Evolutionary conservation across 2,113 vertebrate genomes (phyloP).

Genomic region (Corynorhinus townsendii): DNA sequence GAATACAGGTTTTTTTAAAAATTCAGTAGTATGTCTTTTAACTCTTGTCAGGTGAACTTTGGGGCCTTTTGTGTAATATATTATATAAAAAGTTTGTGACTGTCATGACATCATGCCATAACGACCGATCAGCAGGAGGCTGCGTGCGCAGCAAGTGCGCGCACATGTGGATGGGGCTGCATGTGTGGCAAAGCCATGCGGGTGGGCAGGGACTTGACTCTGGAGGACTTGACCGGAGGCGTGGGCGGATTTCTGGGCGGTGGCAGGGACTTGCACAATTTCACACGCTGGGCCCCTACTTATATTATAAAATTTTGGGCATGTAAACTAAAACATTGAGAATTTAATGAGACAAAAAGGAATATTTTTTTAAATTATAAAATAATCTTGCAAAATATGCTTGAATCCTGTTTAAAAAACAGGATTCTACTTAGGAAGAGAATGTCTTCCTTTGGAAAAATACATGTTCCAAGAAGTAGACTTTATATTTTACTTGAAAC

Average conservation of each 20-base stretch:
- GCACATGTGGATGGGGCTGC: too few relatives aligned
- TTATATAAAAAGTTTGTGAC: too few relatives aligned
- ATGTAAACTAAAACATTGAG: background rate
- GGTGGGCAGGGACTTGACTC: too few relatives aligned
- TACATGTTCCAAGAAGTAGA: background rate
- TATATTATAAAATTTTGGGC: background rate
- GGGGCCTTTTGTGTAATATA: background rate
- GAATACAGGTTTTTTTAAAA: background rate
- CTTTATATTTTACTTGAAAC: background rate
- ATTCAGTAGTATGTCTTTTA: background rate
- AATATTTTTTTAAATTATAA: background rate
- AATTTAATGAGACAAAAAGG: slow-evolving; percentile 2
- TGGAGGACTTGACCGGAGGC: too few relatives aligned
- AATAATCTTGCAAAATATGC: background rate
- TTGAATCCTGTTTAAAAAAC: background rate
- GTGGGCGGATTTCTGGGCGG: too few relatives aligned
- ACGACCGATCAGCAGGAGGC: too few relatives aligned
- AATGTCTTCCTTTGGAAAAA: background rate
- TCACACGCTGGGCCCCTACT: fast-evolving
- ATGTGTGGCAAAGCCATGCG: too few relatives aligned
- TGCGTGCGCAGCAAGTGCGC: too few relatives aligned
- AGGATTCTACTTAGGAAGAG: background rate
- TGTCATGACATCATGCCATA: too few relatives aligned
- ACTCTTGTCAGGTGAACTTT: background rate
- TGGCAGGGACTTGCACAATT: too few relatives aligned